Evolutionary conservation across 2,113 vertebrate species (phyloP), one percentile per base, ranked within the genome.

Genomic region (Galemys pyrenaicus): DNA sequence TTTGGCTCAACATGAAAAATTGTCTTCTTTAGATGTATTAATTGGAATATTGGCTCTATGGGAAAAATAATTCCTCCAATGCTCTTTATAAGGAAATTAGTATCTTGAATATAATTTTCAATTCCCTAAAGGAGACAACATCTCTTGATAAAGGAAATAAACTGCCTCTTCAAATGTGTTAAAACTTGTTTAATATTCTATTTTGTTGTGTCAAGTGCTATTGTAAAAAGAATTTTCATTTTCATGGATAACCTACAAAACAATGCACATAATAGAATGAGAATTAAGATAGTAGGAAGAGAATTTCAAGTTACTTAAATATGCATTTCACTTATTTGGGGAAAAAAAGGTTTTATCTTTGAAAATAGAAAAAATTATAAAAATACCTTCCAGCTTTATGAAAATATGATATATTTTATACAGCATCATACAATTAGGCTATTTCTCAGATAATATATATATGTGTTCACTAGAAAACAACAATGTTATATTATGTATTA

Each of bases 11-110:
- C 37, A 87, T 26, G 58, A 96, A 70, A 95, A 94, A 94, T 92
- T 16, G 77, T 51, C 82, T 80, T 94, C 75, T 92, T 86, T 79
- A 89, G 74, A 94, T 79, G 70, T 91, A 95, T 89, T 95, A 95
- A 89, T 73, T 96, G 74, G 70, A 92, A 89, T 92, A 94, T 58
- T 95, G 82, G 37, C 62, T 96, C 26, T 64, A 60, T 83, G 64
- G 68, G 83, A 70, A 91, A 96, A 95, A 92, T 56, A 95, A 94
- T 74, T 39, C 89, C 32, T 96, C 74, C 83, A 97, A 96, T 89
- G 95, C 64, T 94, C 44, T 95, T 94, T 86, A 95, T 89, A 86
- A 88, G 64, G 74, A 92, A 94, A 96, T 97, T 95, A 97, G 73
- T 92, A 87, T 70, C 89, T 95, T 95, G 74, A 58, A 94, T 74